Evolutionary conservation across 2,888 invertebrate genomes (phyloP).

Genomic region (Furcula furcula): DNA sequence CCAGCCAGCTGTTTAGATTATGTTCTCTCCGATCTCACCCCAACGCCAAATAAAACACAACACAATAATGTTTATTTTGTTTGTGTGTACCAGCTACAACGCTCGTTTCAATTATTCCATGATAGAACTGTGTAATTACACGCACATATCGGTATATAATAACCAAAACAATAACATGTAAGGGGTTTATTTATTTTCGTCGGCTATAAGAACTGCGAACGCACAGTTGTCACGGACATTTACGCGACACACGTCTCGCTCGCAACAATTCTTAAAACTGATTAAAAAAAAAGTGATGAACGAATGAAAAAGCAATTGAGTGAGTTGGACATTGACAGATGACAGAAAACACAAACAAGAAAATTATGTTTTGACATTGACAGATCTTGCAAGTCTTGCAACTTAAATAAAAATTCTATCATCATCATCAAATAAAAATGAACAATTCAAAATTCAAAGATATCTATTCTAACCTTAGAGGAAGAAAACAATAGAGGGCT

Average conservation of each 20-base stretch:
- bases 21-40: conserved; percentile 45
- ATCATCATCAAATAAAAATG: too few relatives aligned
- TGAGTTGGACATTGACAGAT: conserved; percentile 5
- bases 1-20: conserved; percentile 64
- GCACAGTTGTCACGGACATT: conserved; percentile 68
- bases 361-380: too few relatives aligned
- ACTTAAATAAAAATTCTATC: too few relatives aligned
- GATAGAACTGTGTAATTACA: conserved; percentile 18
- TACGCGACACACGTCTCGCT: conserved; percentile 68
- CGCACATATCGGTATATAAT: conserved; percentile 30
- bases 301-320: conserved; percentile 8
- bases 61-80: conserved; percentile 56
- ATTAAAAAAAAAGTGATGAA: conserved; percentile 17
- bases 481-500: too few relatives aligned
- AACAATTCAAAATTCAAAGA: too few relatives aligned
- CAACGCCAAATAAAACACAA: conserved; percentile 64
- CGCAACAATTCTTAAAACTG: conserved; percentile 46
- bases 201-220: conserved; percentile 60
- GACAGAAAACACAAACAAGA: too few relatives aligned
- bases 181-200: conserved; percentile 28
- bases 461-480: too few relatives aligned
- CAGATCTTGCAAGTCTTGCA: too few relatives aligned
- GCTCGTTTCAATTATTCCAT: conserved; percentile 21
- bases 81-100: conserved; percentile 24
- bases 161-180: conserved; percentile 27